Percentiles rank a stretch among this genome's conserved stretches.
Conservation (phyloP, 2,888 invertebrate species). For the Andrena minutula region DNA sequence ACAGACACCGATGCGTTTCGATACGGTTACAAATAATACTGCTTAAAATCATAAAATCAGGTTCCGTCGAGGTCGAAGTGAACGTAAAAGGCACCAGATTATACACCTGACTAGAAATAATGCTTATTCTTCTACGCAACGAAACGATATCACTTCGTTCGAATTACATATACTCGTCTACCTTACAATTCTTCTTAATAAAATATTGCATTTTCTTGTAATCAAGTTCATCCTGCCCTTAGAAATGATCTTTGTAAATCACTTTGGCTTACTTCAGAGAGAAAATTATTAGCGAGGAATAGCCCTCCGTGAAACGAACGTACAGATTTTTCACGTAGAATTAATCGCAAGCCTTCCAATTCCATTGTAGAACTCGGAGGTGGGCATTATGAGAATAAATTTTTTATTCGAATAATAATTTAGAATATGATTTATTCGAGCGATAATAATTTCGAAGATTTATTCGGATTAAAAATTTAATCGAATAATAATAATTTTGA, state of each 20-base stretch:
- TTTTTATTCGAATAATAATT: too few relatives aligned
- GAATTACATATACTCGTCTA: constrained; percentile 32
- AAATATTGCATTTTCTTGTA: constrained; percentile 32
- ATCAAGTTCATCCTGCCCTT: constrained; percentile 20
- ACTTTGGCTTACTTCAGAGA: constrained; percentile 16
- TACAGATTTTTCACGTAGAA: constrained; percentile 12
- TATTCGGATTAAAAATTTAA: too few relatives aligned
- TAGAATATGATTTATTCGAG: too few relatives aligned
- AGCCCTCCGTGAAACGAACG: constrained; percentile 7
- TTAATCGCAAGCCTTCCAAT: constrained; percentile 50
- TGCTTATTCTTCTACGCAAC: constrained; percentile 56
- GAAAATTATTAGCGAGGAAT: constrained; percentile 29
- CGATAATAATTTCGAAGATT: too few relatives aligned
- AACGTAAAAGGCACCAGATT: constrained; percentile 63
- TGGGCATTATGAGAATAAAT: too few relatives aligned
- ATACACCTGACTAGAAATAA: constrained; percentile 78
- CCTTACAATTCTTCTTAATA: constrained; percentile 22
- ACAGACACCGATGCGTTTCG: constrained; percentile 62
- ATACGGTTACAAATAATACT: constrained; percentile 74
- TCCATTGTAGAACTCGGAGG: constrained; percentile 33
- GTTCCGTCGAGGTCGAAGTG: constrained; percentile 44
- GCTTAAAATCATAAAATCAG: constrained; percentile 66
- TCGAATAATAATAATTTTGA: too few relatives aligned
- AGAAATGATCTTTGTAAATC: constrained; percentile 26
- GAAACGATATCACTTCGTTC: constrained; percentile 42